Base-by-base conservation (phyloP, 2,797 vertebrate genomes). In the Enteromius treurensis region DNA sequence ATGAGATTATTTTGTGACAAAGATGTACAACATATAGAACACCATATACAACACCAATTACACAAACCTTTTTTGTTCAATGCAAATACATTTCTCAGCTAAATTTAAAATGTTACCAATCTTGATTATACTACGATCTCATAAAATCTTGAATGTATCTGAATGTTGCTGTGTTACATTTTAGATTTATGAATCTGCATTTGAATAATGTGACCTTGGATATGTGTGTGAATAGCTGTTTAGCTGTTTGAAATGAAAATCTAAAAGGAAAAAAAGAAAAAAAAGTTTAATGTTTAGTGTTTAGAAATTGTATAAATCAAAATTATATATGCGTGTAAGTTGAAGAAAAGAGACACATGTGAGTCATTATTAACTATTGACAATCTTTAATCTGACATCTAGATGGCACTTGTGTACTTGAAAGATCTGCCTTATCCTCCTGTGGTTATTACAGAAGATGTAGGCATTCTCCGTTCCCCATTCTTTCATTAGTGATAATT, bases 391-490 rank as follows among this genome's bases (percentile, higher is more conserved):
- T 42, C 34, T 26, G 74, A 37, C n/a, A 53, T 76, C 74, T 60
- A 76, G 74, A 60, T 76, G 74, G 74, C 74, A 76, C 19, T 76
- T 55, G 49, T 37, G 69, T 29, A 26, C 42, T 74, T 74, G 55
- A 67, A 51, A 79, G 13, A 51, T 15, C 10, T 34, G 17, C 26
- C 26, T 47, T 15, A 79, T 79, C 13, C 45, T 79, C 29, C 3
- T 65, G 58, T 47, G 60, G 19, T 49, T 62, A 51, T 49, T 60
- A 49, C 69, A 73, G 7, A 73, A 47, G 15, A 23, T 17, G 1
- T 69, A 23, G 19, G 23, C 23, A 47, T 71, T 42, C n/a, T 3
- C 5, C n/a, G 7, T 69, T 42, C 19, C 4, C 32, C 8, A 68
- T 40, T 68, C 11, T 40, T 68, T 40, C 4, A 10, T 40, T n/a